These are phyloP conservation scores for Phymastichus coffea DNA, from an alignment of 1,140 invertebrate genomes.

Conservation along the genomic window DNA sequence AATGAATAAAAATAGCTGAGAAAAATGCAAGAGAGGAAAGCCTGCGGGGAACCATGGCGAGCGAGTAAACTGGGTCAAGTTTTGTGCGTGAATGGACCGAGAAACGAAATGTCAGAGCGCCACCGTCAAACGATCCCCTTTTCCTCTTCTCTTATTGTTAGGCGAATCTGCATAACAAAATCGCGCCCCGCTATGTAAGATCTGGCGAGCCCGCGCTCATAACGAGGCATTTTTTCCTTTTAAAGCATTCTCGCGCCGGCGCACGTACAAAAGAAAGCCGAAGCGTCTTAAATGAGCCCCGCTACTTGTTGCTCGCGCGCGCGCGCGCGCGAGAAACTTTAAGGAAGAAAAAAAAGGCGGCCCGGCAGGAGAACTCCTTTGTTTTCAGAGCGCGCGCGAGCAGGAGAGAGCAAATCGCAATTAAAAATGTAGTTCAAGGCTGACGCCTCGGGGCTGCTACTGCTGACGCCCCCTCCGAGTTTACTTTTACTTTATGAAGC, in stretches of 20 bases:
- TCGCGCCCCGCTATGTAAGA: not conserved
- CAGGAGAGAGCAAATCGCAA: constrained; percentile 43
- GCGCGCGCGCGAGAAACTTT: constrained; percentile 30
- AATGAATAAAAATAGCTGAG: too few relatives aligned
- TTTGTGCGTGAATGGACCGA: not conserved
- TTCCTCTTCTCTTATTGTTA: not conserved
- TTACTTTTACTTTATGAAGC: constrained; percentile 33
- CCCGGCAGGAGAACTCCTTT: constrained; percentile 49
- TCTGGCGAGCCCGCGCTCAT: not conserved
- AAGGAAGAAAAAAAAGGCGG: constrained; percentile 2
- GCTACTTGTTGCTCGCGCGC: constrained; percentile 57
- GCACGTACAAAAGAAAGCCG: too few relatives aligned
- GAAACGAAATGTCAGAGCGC: too few relatives aligned
- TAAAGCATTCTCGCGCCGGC: too few relatives aligned
- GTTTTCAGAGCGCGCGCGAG: constrained; percentile 41
- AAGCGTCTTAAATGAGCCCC: constrained; percentile 58
- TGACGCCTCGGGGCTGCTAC: constrained; percentile 29
- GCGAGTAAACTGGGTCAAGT: constrained; percentile 17
- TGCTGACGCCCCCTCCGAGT: constrained; percentile 15
- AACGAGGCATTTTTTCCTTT: constrained; percentile 31
- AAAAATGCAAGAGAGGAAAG: too few relatives aligned
- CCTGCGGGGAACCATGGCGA: too few relatives aligned
- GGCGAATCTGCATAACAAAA: constrained; percentile 21
- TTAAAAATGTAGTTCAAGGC: constrained; percentile 59
- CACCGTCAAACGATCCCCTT: too few relatives aligned